A percentile compares a stretch with the other conserved stretches of the same genome.
Evolutionary conservation across 1,140 invertebrate species (phyloP).

Genomic region (Neodiprion fabricii): DNA sequence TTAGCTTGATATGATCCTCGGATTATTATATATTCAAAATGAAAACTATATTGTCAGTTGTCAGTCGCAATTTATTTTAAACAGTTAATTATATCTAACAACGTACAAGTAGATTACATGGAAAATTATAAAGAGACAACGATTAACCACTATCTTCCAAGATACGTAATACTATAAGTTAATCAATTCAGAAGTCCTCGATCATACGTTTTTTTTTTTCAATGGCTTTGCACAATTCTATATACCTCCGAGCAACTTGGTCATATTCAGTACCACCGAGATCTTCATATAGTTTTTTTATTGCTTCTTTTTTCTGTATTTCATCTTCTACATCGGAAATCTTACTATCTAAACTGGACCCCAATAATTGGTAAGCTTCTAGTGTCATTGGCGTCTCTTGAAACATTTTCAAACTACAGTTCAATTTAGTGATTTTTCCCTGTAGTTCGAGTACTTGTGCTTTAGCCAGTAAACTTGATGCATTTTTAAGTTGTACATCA

Average conservation of each 20-base stretch:
- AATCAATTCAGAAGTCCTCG: constrained; percentile 31
- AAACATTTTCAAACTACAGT: constrained; percentile 44
- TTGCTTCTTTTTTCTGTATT: constrained; percentile 37
- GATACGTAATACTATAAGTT: too few species aligned
- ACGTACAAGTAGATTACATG: too few species aligned
- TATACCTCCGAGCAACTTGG: constrained; percentile 42
- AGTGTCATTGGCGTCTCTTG: constrained; percentile 46
- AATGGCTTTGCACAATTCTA: constrained; percentile 40
- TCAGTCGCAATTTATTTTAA: too few species aligned
- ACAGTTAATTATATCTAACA: too few species aligned
- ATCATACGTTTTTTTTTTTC: constrained; percentile 47
- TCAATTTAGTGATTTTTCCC: constrained; percentile 41
- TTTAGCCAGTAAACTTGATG: constrained; percentile 37
- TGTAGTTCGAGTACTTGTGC: constrained; percentile 42
- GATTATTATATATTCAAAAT: too few species aligned
- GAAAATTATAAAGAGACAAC: too few species aligned
- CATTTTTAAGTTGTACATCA: constrained; percentile 36
- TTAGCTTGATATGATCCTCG: too few species aligned
- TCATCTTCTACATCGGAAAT: constrained; percentile 33
- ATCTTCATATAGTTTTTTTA: constrained; percentile 41
- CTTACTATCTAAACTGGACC: constrained; percentile 36
- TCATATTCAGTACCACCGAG: constrained; percentile 44
- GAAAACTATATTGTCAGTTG: too few species aligned
- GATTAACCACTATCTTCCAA: too few species aligned
- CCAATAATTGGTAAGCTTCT: constrained; percentile 41